Evolutionary conservation across 2,113 vertebrate species (phyloP).

Genomic region (Camarhynchus parvulus): DNA sequence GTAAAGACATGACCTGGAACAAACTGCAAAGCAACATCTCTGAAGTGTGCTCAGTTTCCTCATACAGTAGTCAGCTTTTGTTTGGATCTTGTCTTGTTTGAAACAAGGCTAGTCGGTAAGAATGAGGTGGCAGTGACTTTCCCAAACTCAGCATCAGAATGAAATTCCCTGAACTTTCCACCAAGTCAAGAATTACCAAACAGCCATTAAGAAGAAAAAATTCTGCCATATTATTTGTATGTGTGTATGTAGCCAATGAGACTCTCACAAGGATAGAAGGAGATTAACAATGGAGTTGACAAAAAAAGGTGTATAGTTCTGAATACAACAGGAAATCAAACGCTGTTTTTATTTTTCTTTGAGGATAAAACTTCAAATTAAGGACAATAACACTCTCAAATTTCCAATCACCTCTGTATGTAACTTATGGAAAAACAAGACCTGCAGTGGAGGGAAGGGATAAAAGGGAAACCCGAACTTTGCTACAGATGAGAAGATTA

Average conservation of each 20-base stretch:
- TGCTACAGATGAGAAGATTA: not conserved
- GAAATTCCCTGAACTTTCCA: not conserved
- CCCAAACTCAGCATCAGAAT: not conserved
- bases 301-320: not conserved
- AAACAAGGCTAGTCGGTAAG: not conserved
- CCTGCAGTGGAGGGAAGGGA: not conserved
- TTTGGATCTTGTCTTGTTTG: not conserved
- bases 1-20: not conserved
- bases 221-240: not conserved
- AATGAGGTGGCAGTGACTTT: not conserved
- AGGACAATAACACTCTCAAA: not conserved
- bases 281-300: not conserved
- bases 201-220: not conserved
- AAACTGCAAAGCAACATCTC: not conserved
- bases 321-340: not conserved
- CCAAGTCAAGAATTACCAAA: not conserved
- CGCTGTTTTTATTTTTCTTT: not conserved
- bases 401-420: not conserved
- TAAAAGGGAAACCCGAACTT: not conserved
- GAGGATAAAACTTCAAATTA: not conserved
- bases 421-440: not conserved
- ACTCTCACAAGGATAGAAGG: not conserved
- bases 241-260: fast-evolving
- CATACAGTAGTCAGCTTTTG: not conserved
- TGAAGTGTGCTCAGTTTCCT: not conserved